phyloP scores from a whole-genome alignment of 1,140 invertebrate species.

The Goniozus legneri region DNA sequence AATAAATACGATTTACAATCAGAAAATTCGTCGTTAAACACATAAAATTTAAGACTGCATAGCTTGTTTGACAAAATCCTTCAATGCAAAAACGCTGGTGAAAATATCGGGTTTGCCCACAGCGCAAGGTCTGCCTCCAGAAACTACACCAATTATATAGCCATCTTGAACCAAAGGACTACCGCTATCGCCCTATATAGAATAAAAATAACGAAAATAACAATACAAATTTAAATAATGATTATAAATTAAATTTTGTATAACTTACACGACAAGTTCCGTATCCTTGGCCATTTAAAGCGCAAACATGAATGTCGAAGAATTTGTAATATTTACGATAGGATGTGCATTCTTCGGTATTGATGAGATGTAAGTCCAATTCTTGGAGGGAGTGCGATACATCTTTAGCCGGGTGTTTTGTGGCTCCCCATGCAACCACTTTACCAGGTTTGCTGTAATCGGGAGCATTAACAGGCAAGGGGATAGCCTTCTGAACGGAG shows the following conservation, averaged over 20 bases:
- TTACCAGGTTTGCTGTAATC: not conserved
- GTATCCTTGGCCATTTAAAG: not conserved
- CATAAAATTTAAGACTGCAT: no score
- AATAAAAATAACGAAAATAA: not conserved
- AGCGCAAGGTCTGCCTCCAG: conserved; percentile 67
- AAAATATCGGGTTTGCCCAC: no score
- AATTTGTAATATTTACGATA: not conserved
- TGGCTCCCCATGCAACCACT: conserved; percentile 15
- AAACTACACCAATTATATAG: conserved; percentile 55
- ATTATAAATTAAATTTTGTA: no score
- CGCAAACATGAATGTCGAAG: conserved; percentile 5
- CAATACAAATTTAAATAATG: no score
- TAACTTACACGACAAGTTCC: conserved; percentile 16
- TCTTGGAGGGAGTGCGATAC: no score
- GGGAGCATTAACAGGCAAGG: not conserved
- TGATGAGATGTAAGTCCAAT: no score
- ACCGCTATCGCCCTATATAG: conserved; percentile 28
- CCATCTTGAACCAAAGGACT: conserved; percentile 23
- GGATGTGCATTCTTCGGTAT: no score
- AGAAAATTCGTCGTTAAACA: no score
- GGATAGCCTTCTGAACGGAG: not conserved
- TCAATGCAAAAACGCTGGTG: no score
- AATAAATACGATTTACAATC: no score
- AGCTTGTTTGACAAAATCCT: no score
- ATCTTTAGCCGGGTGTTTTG: not conserved